Base-by-base conservation (phyloP, 2,888 invertebrate species). In the Ptilodon capucinus region DNA sequence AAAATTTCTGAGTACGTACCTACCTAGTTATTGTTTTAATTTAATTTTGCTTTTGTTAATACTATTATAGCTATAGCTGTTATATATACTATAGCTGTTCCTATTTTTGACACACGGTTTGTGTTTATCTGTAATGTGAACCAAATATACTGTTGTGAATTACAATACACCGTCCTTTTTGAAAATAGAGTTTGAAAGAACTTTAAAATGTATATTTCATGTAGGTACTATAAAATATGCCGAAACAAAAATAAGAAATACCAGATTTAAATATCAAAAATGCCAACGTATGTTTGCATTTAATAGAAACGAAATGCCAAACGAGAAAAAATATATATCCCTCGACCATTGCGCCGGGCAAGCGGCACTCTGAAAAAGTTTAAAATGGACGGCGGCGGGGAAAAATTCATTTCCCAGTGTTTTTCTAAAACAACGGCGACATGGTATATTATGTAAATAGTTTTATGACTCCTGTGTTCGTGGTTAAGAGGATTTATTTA, bases 361-460 rank as follows among this genome's bases (percentile, higher is more conserved):
- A 47, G 58, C 50, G 54, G 58, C 58, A 58, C 40, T 60, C 55
- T 47, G 52, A 60, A 58, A 60, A 55, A 51, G 50, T 57, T 51
- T 46, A 57, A 66, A 60, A 50, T 48, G 39, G 41, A 58, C 51
- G 51, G 53, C 41, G 40, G 41, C 21, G 50, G 18, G 42, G 51
- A 46, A 58, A 63, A 66, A 61, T 53, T 57, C 51, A 62, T 68
- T 68, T 67, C 53, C 48, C 32, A 48, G 41, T n/a, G n/a, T 65
- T 68, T 61, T 61, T 60, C 39, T 47, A 14, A 51, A 61, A 23
- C 23, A 39, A 5, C 39, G 51, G 44, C 46, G 44, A 54, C 54
- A 49, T 50, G 52, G 46, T 48, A 51, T 60, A 60, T 64, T 71
- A 72, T 68, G 70, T 59, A 70, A 70, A 71, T 71, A 66, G 68